A percentile compares a stretch with the other conserved stretches of the same genome.
Conservation (phyloP, 1,140 invertebrate species). For the Penaeus vannamei region DNA sequence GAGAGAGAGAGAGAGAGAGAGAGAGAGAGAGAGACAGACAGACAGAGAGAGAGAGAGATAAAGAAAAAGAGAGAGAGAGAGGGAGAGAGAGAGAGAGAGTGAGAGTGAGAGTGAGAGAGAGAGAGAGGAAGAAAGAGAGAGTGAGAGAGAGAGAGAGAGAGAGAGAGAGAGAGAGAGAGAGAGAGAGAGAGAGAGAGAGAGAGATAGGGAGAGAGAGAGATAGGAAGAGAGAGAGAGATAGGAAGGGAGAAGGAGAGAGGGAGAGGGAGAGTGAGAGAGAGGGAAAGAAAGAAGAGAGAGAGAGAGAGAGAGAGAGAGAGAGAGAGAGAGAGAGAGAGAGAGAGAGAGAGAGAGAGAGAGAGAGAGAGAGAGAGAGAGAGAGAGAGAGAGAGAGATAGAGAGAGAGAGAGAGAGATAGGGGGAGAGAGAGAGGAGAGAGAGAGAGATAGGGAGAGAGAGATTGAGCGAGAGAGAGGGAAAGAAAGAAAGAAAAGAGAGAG, state of each 20-base stretch:
- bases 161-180: neutral
- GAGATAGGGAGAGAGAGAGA: neutral
- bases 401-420: neutral
- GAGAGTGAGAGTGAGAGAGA: neutral
- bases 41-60: neutral
- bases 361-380: neutral
- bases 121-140: neutral
- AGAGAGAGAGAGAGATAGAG: neutral
- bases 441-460: neutral
- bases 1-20: neutral
- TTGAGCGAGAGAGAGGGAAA: neutral
- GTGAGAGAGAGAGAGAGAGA: neutral
- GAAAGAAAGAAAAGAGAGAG: constrained; percentile 5
- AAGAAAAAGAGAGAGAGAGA: neutral
- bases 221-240: neutral
- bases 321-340: neutral
- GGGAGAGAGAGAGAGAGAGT: neutral
- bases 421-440: neutral
- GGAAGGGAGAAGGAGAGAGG: neutral
- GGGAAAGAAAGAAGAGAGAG: neutral
- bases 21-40: neutral
- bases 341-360: neutral
- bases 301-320: neutral
- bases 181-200: neutral
- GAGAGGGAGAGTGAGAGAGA: neutral